A percentile compares a stretch with the other conserved stretches of the same genome.
These are phyloP conservation scores for Aricia artaxerxes DNA, from an alignment of 2,888 invertebrate species.

Conservation along the genomic window DNA sequence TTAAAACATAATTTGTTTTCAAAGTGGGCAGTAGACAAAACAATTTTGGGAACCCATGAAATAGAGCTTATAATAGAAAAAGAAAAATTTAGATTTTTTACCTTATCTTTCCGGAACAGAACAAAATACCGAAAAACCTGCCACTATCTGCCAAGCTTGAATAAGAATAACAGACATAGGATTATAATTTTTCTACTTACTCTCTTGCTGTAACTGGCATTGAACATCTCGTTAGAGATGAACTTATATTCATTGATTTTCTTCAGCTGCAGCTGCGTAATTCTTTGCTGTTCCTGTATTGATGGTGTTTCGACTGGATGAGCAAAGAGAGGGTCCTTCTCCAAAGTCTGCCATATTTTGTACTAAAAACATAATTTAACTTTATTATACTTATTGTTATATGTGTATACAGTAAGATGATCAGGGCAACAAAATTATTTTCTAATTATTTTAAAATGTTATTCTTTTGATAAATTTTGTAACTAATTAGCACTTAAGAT, in stretches of 20 bases:
- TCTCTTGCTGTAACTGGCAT: constrained; percentile 82
- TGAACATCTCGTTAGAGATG: constrained; percentile 81
- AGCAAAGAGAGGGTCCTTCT: constrained; percentile 89
- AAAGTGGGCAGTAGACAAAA: too few relatives aligned
- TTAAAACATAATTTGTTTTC: too few relatives aligned
- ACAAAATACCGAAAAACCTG: not conserved
- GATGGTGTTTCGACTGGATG: constrained; percentile 81
- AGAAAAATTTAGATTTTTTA: too few relatives aligned
- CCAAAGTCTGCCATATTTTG: constrained; percentile 88
- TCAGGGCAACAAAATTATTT: too few relatives aligned
- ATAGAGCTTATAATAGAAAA: too few relatives aligned
- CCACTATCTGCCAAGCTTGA: too few relatives aligned
- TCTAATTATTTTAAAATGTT: too few relatives aligned
- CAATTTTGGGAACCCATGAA: too few relatives aligned
- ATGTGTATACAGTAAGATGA: too few relatives aligned
- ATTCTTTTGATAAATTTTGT: too few relatives aligned
- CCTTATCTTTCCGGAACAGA: not conserved
- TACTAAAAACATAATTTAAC: constrained; percentile 72
- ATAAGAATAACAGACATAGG: too few relatives aligned
- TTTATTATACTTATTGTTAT: not conserved
- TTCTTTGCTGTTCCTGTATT: constrained; percentile 87
- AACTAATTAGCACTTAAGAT: too few relatives aligned
- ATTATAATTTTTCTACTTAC: constrained; percentile 54
- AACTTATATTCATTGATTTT: constrained; percentile 84
- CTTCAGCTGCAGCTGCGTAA: constrained; percentile 84